Evolutionary conservation across 2,888 invertebrate genomes (phyloP).

Genomic region (Xiphydria camelus): DNA sequence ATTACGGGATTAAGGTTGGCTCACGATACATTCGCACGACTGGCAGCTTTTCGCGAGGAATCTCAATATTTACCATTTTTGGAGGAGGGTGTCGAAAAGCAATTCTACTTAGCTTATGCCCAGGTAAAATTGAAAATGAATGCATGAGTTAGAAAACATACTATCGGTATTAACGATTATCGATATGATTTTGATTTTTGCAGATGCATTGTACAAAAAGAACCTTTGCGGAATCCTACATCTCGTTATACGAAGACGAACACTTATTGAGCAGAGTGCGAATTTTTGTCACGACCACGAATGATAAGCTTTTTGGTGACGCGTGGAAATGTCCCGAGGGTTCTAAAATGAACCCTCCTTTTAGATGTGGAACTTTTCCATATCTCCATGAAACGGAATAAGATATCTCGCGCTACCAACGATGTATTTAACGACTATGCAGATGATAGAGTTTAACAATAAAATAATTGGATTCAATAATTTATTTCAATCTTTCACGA

Average conservation of each 20-base stretch:
- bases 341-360: too few species aligned
- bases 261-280: conserved; percentile 35
- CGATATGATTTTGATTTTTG: neutral
- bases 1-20: conserved; percentile 40
- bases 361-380: conserved; percentile 37
- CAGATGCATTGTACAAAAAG: conserved; percentile 43
- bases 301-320: conserved; percentile 26
- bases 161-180: too few species aligned
- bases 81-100: conserved; percentile 26
- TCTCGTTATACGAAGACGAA: conserved; percentile 34
- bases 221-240: conserved; percentile 35
- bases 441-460: too few species aligned
- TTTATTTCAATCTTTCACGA: too few species aligned
- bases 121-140: too few species aligned
- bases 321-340: conserved; percentile 35
- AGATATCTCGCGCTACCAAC: too few species aligned
- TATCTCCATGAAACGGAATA: too few species aligned
- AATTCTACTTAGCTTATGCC: conserved; percentile 42
- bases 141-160: too few species aligned
- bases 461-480: too few species aligned
- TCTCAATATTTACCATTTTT: conserved; percentile 37
- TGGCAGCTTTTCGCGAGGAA: conserved; percentile 15
- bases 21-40: conserved; percentile 40
- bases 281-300: conserved; percentile 29
- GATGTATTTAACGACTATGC: too few species aligned